Evolutionary conservation across 2,797 vertebrate genomes (phyloP), one percentile per base, ranked within the genome.

Genomic region (Australoheros facetus): DNA sequence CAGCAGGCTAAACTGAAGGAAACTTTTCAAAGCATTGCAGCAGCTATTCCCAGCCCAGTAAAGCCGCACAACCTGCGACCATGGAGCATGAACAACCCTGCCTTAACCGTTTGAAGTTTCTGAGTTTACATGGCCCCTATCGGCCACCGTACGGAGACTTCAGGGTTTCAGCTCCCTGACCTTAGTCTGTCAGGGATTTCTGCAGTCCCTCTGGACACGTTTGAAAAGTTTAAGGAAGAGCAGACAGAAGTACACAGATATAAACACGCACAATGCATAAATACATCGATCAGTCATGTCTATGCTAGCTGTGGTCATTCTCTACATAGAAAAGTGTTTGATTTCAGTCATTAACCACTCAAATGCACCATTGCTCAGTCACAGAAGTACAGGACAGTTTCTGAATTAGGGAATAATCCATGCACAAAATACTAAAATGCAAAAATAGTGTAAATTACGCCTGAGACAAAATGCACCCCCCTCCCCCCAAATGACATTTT

Each of bases 101-200:
- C 34, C 21, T 30, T 5, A 7, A 32, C 7, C 4, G 42, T 21
- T 66, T 66, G 14, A 53, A 3, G 7, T 23, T 19, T 21, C 54
- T 10, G 17, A 19, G 11, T 0, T 4, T 0, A 3, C 0, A 32
- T 76, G 56, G 9, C 1, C 42, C 34, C 5, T n/a, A 9, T 1
- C 13, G 57, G 82, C 66, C 28, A 26, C 88, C 75, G 83, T 88
- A 76, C 3, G 28, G 26, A 1, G 1, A 1, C 0, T 0, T 0
- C 0, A 0, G 3, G 1, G 3, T 32, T 8, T 3, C 7, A 1
- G 1, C 3, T 7, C 26, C 71, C 71, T 28, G 4, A 8, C 0
- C 3, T 1, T 0, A 0, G n/a, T 69, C 23, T 83, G 32, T 1
- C 73, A 81, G 84, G 75, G 17, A n/a, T 4, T 17, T 45, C 39